phyloP scores from a whole-genome alignment of 1,140 invertebrate species.

The Samia ricini region DNA sequence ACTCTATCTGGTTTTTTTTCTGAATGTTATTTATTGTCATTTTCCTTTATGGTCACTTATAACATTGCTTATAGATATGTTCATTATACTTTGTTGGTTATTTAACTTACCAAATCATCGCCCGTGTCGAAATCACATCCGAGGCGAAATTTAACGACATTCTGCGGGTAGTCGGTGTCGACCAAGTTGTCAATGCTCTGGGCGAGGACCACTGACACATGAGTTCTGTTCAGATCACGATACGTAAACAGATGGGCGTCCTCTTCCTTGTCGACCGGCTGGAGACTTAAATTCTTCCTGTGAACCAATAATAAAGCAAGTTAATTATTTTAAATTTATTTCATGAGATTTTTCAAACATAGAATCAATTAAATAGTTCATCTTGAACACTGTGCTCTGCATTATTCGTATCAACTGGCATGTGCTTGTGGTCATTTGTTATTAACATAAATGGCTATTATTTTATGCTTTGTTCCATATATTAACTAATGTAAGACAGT shows the following conservation, averaged over 20 bases:
- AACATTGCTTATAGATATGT: too few species aligned
- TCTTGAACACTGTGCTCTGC: too few species aligned
- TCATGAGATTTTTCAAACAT: too few species aligned
- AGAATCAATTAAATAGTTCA: too few species aligned
- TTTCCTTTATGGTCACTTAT: too few species aligned
- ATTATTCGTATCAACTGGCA: too few species aligned
- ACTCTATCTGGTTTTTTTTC: too few species aligned
- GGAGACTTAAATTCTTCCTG: constrained; percentile 82
- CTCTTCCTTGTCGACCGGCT: constrained; percentile 85
- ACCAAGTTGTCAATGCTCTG: constrained; percentile 88
- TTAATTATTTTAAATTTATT: not conserved
- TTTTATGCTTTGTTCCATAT: too few species aligned
- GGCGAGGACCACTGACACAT: constrained; percentile 84
- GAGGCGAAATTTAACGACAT: constrained; percentile 89
- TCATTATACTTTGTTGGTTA: not conserved
- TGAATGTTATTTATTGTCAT: too few species aligned
- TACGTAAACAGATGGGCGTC: constrained; percentile 85
- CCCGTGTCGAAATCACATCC: constrained; percentile 81
- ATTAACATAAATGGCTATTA: too few species aligned
- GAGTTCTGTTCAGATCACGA: constrained; percentile 84
- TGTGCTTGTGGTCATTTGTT: too few species aligned
- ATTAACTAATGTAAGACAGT: too few species aligned
- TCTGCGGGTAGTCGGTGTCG: constrained; percentile 87
- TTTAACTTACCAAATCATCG: constrained; percentile 78
- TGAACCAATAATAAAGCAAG: constrained; percentile 19